Evolutionary conservation across 2,113 vertebrate species (phyloP).

Genomic region (Misgurnus mizolepis): DNA sequence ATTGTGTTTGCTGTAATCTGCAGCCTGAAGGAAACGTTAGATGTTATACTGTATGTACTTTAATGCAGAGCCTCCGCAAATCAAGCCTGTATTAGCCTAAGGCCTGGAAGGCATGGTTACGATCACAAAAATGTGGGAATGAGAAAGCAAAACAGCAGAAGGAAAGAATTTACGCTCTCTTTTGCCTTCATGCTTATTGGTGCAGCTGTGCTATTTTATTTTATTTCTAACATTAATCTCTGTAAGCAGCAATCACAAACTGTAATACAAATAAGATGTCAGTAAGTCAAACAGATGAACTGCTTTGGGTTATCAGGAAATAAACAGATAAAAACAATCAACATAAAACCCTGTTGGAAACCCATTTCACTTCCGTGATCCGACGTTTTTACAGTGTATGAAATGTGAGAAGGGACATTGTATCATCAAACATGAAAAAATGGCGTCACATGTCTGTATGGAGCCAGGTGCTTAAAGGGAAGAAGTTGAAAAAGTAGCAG

Average conservation of each 20-base stretch:
- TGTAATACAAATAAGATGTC: constrained; percentile 1
- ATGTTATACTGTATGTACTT: constrained; percentile 14
- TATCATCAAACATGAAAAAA: no score
- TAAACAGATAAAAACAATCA: no score
- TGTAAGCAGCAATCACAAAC: not conserved
- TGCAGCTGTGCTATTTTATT: not conserved
- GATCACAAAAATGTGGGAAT: not conserved
- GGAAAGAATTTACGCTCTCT: not conserved
- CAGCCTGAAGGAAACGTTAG: constrained; percentile 17
- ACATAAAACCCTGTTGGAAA: not conserved
- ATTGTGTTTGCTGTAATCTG: constrained; percentile 36
- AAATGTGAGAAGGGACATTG: no score
- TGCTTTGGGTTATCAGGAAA: no score
- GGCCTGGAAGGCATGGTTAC: no score
- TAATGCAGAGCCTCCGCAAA: not conserved
- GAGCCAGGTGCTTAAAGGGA: not conserved
- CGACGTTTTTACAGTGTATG: no score
- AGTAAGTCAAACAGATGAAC: not conserved
- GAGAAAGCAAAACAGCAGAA: not conserved
- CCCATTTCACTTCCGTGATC: not conserved
- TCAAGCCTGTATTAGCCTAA: not conserved
- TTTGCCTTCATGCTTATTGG: not conserved
- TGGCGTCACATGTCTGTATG: not conserved
- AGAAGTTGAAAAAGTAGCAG: not conserved
- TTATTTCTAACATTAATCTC: constrained; percentile 9